Conservation (phyloP, 2,888 invertebrate species). For the Oscheius myriophilus region DNA sequence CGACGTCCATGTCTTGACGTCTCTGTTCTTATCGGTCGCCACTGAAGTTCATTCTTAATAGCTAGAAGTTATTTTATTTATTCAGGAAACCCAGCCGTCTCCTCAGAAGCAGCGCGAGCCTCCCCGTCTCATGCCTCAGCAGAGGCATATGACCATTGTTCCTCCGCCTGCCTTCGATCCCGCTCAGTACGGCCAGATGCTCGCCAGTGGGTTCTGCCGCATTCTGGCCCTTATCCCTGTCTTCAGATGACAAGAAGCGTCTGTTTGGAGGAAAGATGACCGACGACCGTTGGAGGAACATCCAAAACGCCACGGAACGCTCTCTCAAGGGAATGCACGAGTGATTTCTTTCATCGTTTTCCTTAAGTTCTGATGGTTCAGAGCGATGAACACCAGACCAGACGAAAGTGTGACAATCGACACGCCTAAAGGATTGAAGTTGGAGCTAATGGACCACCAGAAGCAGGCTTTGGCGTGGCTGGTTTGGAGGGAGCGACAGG, state of each 20-base stretch:
- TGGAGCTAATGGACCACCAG: constrained; percentile 67
- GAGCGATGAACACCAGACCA: constrained; percentile 46
- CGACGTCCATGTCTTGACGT: too few relatives aligned
- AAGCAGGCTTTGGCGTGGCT: constrained; percentile 85
- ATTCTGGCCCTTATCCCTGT: background rate
- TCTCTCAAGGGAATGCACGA: constrained; percentile 52
- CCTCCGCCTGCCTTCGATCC: constrained; percentile 31
- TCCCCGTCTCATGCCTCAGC: constrained; percentile 10
- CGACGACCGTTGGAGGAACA: constrained; percentile 46
- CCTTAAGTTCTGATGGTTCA: constrained; percentile 25
- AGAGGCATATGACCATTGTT: constrained; percentile 17
- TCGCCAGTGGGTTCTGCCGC: constrained; percentile 1
- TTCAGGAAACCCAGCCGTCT: too few relatives aligned
- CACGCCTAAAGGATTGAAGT: constrained; percentile 56
- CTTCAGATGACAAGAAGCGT: constrained; percentile 49
- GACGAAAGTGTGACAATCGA: constrained; percentile 48
- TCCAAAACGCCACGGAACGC: constrained; percentile 49
- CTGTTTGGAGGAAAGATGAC: constrained; percentile 68
- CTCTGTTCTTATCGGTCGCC: too few relatives aligned
- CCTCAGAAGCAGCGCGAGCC: too few relatives aligned
- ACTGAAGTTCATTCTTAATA: too few relatives aligned
- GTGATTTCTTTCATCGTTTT: constrained; percentile 34
- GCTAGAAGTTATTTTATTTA: too few relatives aligned
- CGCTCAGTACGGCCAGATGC: background rate
- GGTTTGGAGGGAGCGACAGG: constrained; percentile 85